Base-by-base conservation (phyloP, 2,113 vertebrate species). In the Charadrius vociferus region DNA sequence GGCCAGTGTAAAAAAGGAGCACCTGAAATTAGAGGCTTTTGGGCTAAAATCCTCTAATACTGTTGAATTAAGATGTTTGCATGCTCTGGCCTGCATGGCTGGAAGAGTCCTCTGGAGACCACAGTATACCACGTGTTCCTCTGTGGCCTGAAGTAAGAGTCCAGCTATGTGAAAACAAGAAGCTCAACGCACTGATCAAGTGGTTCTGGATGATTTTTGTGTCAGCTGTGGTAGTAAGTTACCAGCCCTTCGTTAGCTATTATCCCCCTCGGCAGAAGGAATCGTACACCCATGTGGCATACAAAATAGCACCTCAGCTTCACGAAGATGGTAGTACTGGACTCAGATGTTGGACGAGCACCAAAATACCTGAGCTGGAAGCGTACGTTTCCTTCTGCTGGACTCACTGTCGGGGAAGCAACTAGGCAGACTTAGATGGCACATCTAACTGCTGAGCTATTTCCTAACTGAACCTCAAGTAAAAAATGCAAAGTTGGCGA, bases 1-100 rank as follows among this genome's bases (percentile, higher is more conserved):
- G 10, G 83, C 26, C 43, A 56, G 41, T 6, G 12, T 34, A 3
- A 77, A 62, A 94, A 86, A 72, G 10, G 27, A 97, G 93, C 96
- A 97, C 95, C 91, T 71, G 5, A 7, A 72, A 77, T 87, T 80
- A 53, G 89, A 83, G 91, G 78, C 20, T 90, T 93, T 90, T 6
- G 71, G 84, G 81, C 67, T 62, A 91, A 91, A 91, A 36, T 17
- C 91, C 74, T 73, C 86, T 77, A 85, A 58, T 62, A 39, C 14
- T 63, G 32, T 62, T 36, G 32, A 56, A 15, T 47, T 59, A 68
- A 61, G 72, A 73, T 63, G 53, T 85, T 89, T 50, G 39, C 32
- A 72, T 15, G 74, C 63, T 82, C 82, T 86, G 70, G 73, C 43
- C 80, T 89, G 90, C 22, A 3, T 6, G 41, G 47, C 47, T 92